Evolutionary conservation across 2,113 vertebrate genomes (phyloP), one percentile per base, ranked within the genome.

Genomic region (Marmota flaviventris): DNA sequence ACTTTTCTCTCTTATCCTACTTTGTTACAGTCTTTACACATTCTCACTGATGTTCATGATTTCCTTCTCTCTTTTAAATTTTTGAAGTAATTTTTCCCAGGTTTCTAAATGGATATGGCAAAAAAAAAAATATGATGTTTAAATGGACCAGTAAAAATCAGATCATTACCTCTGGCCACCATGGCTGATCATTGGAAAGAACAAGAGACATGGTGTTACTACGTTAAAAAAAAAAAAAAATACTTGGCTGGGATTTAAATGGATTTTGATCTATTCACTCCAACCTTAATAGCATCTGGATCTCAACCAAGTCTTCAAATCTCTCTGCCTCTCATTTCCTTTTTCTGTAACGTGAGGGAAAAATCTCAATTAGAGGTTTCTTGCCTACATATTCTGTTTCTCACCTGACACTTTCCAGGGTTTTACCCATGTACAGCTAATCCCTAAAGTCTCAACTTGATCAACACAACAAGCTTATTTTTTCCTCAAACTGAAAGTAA

Each of bases 331-430:
- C 42, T 25, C 16, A 27, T 83, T 86, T 91, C 24, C 3, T 53
- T 72, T 51, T 56, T 58, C 69, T 37, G 10, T 73, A 92, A 96
- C 22, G 27, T 79, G 32, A 95, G 45, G 20, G 8, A 67, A 85
- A 90, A 90, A 53, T 69, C 12, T 67, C 24, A 90, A 42, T 48
- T 90, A 94, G 69, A 92, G 65, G 92, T 92, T 92, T 65, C 69
- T 61, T 91, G 22, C 29, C 29, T 82, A 77, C 53, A 39, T 32
- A 63, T 82, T 88, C 16, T 76, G 17, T 63, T 85, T 93, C 56
- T 63, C 20, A 11, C 42, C 58, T 82, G 67, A 91, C 24, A 81
- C 2, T 76, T 97, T 58, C n/a, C 29, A 96, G 12, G 34, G 61
- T 56, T 91, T 92, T 85, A 13, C 4, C 45, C 29, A 56, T 34